Evolutionary conservation across 1,140 invertebrate genomes (phyloP), one percentile per base, ranked within the genome.

Genomic region (Drosophila kikkawai): DNA sequence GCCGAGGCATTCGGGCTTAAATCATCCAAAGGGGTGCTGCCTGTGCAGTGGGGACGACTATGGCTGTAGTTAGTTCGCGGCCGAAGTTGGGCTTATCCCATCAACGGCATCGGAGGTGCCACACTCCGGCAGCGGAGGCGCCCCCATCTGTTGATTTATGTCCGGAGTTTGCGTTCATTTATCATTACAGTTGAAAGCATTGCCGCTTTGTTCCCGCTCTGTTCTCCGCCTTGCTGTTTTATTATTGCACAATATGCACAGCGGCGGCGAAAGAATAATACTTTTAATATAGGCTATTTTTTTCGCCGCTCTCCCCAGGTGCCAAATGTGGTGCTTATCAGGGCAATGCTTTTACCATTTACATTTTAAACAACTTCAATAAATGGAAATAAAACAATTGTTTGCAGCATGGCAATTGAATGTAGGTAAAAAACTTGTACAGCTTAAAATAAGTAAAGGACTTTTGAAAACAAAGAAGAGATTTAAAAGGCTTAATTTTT

Each of bases 111-210:
- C 83, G 65, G 74, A 88, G 85, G 77, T 84, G 84, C 78, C 86
- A 17, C 63, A 39, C 15, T 37, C 37, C 48, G 15, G 39, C 75
- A 29, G 8, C 7, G 13, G n/a, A 29, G 13, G 47, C 63, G 3
- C n/a, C 56, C 17, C 22, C 42, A 47, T 55, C 34, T 63, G 50
- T 79, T 87, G 84, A 87, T 87, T 87, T 87, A 87, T 87, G 85
- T 88, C 64, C 85, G 42, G 84, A 87, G 84, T 87, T 87, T 87
- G 84, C 84, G 80, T 87, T 87, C 84, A 87, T 87, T 87, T 87
- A 87, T 87, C 84, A 87, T 87, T 87, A 87, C 84, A 87, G 85
- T 84, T 87, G 84, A 88, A 88, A 87, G 84, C 84, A 87, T 87
- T 88, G 75, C 80, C 77, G 80, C 84, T 84, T 88, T 88, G 77